Conservation (phyloP, 2,888 invertebrate species). For the Lagria hirta region DNA sequence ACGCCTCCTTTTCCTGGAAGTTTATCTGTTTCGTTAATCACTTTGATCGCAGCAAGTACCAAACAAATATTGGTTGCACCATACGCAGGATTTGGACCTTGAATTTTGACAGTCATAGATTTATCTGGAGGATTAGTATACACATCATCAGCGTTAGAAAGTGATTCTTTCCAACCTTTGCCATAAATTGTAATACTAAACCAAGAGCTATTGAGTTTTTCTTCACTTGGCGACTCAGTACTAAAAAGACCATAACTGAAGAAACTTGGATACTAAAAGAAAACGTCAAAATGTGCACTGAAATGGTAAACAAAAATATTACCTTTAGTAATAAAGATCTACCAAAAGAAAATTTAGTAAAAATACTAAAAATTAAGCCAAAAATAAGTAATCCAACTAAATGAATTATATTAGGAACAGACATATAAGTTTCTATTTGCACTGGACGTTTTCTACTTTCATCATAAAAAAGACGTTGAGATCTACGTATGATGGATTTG, state of each 20-base stretch:
- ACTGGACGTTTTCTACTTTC: constrained; percentile 70
- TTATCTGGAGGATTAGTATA: constrained; percentile 65
- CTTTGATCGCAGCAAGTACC: constrained; percentile 70
- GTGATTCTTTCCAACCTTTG: constrained; percentile 73
- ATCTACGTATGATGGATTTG: constrained; percentile 76
- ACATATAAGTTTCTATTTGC: constrained; percentile 73
- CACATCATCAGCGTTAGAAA: constrained; percentile 59
- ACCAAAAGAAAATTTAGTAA: constrained; percentile 56
- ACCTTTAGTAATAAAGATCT: constrained; percentile 67
- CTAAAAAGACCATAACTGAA: constrained; percentile 62
- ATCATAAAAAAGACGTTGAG: constrained; percentile 75
- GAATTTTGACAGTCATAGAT: constrained; percentile 65
- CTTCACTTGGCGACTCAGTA: constrained; percentile 66
- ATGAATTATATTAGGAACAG: constrained; percentile 55
- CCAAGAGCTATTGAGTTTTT: constrained; percentile 60
- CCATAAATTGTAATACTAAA: constrained; percentile 75
- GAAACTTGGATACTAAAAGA: constrained; percentile 33
- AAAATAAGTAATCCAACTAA: constrained; percentile 58
- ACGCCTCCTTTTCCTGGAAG: constrained; percentile 84
- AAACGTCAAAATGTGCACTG: constrained; percentile 5
- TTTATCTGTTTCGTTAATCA: constrained; percentile 73
- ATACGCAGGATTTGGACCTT: constrained; percentile 76
- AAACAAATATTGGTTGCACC: constrained; percentile 76
- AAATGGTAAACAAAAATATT: constrained; percentile 26
- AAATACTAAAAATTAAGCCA: constrained; percentile 62